Conservation (phyloP, 2,888 invertebrate genomes). For the Aromia moschata region DNA sequence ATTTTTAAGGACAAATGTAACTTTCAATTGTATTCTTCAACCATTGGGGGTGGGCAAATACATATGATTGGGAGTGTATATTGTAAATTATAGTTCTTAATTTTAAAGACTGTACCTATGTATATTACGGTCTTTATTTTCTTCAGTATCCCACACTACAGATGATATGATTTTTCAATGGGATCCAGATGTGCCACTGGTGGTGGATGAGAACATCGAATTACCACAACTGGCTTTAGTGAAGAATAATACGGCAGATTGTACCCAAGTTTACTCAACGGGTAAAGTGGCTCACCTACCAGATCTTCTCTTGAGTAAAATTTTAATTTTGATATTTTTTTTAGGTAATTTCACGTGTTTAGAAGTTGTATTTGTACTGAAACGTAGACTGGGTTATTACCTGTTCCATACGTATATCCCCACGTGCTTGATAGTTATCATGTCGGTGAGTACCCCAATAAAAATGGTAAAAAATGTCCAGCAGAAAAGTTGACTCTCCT, state of each 20-base stretch:
- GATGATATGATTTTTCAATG: conserved; percentile 94
- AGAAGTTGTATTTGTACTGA: conserved; percentile 89
- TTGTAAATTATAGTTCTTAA: too few species aligned
- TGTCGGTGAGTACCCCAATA: conserved; percentile 80
- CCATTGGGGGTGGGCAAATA: too few species aligned
- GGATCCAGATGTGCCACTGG: conserved; percentile 89
- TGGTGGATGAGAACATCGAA: conserved; percentile 89
- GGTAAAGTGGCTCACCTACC: conserved; percentile 62
- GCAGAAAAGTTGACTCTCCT: too few species aligned
- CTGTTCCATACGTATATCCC: conserved; percentile 94
- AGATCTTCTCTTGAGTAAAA: too few species aligned
- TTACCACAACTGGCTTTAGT: conserved; percentile 87
- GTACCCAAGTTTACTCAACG: conserved; percentile 91
- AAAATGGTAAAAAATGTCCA: too few species aligned
- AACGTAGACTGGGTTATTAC: conserved; percentile 89
- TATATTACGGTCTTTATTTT: too few species aligned
- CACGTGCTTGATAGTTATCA: conserved; percentile 92
- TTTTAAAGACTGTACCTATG: too few species aligned
- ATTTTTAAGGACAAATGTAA: too few species aligned
- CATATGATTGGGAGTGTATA: too few species aligned
- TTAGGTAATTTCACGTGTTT: conserved; percentile 91
- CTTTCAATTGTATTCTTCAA: too few species aligned
- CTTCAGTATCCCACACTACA: conserved; percentile 90
- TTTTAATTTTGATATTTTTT: too few species aligned
- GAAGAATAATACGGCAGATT: conserved; percentile 89